Conservation (phyloP, 2,113 vertebrate species). For the Leucopternis melanops region DNA sequence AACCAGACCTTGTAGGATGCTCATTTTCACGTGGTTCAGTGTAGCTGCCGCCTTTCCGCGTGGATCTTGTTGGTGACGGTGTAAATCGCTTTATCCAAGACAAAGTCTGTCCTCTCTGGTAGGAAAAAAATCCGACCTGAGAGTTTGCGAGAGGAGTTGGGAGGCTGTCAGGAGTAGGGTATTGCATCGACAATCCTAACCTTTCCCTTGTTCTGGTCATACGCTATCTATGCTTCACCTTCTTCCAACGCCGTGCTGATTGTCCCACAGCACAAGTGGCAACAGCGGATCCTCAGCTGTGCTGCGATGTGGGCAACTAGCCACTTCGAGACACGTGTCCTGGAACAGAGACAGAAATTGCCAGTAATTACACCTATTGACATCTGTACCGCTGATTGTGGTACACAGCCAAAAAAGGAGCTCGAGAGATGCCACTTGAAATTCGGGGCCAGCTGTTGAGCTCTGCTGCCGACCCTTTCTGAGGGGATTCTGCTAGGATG, state of each 20-base stretch:
- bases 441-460: neutral
- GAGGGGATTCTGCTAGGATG: neutral
- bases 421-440: neutral
- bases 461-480: neutral
- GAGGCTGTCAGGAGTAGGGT: neutral
- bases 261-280: neutral
- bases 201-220: neutral
- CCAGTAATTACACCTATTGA: neutral
- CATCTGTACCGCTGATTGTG: neutral
- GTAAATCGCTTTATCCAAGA: neutral
- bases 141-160: fast-evolving
- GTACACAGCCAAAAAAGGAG: neutral
- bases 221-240: fast-evolving
- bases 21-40: neutral
- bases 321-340: neutral
- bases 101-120: neutral
- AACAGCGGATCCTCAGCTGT: neutral
- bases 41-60: neutral
- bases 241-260: neutral
- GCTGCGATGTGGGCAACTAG: neutral
- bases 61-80: neutral
- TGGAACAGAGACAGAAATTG: neutral
- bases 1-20: neutral
- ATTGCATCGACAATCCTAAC: fast-evolving
- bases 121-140: neutral